Evolutionary conservation across 1,140 invertebrate species (phyloP).

Genomic region (Caenorhabditis tropicalis): DNA sequence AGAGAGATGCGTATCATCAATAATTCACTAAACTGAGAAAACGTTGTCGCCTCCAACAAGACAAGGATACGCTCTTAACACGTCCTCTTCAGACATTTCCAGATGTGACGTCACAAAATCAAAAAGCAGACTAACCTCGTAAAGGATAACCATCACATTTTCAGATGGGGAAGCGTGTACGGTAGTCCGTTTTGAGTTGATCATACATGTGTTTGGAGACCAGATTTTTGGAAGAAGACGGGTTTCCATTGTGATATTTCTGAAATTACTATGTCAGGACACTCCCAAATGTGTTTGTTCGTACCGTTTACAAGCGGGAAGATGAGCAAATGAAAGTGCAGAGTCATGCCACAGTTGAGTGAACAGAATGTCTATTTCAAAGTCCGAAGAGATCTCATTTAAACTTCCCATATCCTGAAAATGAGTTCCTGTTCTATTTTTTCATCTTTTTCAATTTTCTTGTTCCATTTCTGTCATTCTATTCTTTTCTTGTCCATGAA

Average conservation of each 20-base stretch:
- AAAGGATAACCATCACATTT: conserved; percentile 70
- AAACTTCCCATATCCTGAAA: conserved; percentile 68
- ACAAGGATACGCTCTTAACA: neutral
- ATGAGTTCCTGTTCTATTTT: neutral
- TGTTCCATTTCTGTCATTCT: neutral
- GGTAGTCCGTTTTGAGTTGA: conserved; percentile 67
- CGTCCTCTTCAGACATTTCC: neutral
- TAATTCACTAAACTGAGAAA: conserved; percentile 16
- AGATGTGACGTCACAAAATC: neutral
- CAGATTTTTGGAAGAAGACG: conserved; percentile 64
- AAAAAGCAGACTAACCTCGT: conserved; percentile 57
- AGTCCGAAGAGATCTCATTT: conserved; percentile 70
- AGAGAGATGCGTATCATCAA: conserved; percentile 24
- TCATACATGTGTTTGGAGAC: conserved; percentile 71
- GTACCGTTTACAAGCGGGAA: conserved; percentile 64
- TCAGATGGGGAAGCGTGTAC: conserved; percentile 70
- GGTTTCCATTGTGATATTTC: conserved; percentile 72
- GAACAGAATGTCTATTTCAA: conserved; percentile 72
- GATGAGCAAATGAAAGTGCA: conserved; percentile 64
- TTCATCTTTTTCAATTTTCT: neutral
- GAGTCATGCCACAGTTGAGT: conserved; percentile 71
- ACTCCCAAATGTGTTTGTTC: neutral
- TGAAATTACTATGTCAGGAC: conserved; percentile 39
- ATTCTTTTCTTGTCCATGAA: neutral
- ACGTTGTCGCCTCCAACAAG: neutral